Conservation (phyloP, 1,140 invertebrate genomes). For the Calliopsis andreniformis region DNA sequence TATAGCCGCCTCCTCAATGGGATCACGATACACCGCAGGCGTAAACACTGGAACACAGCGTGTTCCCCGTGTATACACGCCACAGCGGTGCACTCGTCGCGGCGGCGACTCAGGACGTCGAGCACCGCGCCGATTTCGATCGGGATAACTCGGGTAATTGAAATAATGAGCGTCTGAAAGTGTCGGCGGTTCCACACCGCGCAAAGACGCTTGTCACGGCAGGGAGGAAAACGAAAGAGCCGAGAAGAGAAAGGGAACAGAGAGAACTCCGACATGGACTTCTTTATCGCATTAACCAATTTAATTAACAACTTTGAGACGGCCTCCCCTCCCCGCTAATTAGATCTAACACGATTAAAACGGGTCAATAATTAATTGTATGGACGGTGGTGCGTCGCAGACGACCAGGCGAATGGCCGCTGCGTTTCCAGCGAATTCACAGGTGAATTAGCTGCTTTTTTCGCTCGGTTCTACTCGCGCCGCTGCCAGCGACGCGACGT, state of each 20-base stretch:
- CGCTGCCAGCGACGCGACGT: background rate
- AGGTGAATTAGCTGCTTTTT: background rate
- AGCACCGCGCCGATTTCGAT: constrained; percentile 17
- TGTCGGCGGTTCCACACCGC: constrained; percentile 6
- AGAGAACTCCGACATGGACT: constrained; percentile 60
- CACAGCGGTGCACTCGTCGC: background rate
- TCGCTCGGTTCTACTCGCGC: too few species aligned
- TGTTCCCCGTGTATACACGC: too few species aligned
- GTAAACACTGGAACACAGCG: constrained; percentile 12
- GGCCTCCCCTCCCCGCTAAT: constrained; percentile 61
- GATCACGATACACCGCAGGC: constrained; percentile 5
- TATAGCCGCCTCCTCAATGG: constrained; percentile 11
- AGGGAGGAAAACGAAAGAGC: constrained; percentile 15
- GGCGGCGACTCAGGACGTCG: background rate
- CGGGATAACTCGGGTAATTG: constrained; percentile 56
- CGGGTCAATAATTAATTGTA: constrained; percentile 71
- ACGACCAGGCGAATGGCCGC: constrained; percentile 19
- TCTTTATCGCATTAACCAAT: constrained; percentile 72
- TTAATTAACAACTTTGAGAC: constrained; percentile 72
- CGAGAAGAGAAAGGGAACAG: constrained; percentile 50
- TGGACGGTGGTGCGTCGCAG: constrained; percentile 50
- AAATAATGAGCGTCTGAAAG: constrained; percentile 51
- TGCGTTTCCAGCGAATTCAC: background rate
- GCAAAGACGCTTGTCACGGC: background rate
- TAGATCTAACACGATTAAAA: constrained; percentile 72